Evolutionary conservation across 2,888 invertebrate genomes (phyloP), one percentile per base, ranked within the genome.

Genomic region (Rhogogaster chlorosoma): DNA sequence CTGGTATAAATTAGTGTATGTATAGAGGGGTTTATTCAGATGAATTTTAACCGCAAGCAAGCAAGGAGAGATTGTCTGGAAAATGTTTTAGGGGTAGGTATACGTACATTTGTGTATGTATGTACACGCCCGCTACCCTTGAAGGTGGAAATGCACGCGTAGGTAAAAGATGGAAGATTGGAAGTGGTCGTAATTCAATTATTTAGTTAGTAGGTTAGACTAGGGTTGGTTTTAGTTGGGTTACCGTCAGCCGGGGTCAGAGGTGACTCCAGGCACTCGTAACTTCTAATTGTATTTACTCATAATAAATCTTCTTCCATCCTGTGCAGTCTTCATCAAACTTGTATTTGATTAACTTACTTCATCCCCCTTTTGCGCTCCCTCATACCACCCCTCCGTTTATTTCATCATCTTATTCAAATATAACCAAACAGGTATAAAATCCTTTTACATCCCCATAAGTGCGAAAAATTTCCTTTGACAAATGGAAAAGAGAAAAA

Each of bases 251-350:
- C 80, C 86, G 86, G 85, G 78, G 86, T 87, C 88, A 89, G 88
- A 89, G 90, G 88, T 89, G 89, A 89, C 87, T 87, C 87, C 73
- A 87, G 87, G 88, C 87, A 88, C 89, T 90, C 88, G 88, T 87
- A 89, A 89, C 89, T 89, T 86, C 86, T 89, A 91, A 91, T 90
- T 90, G 89, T 87, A 89, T 90, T 91, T 90, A 86, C 88, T 88
- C 88, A 89, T 90, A 88, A 91, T 91, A 90, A 91, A 90, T 91
- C 88, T 87, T 85, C 87, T 86, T 86, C 88, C 83, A 45, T 45
- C 85, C 67, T 67, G 67, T 67, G 67, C 49, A 64, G 45, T 70
- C 86, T 85, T 77, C 77, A 45, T 83, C 70, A 83, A 71, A 83
- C 61, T 83, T 77, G 75, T 32, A 84, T 84, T 84, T 86, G 88